Evolutionary conservation across 2,888 invertebrate species (phyloP).

Genomic region (Acleris cristana): DNA sequence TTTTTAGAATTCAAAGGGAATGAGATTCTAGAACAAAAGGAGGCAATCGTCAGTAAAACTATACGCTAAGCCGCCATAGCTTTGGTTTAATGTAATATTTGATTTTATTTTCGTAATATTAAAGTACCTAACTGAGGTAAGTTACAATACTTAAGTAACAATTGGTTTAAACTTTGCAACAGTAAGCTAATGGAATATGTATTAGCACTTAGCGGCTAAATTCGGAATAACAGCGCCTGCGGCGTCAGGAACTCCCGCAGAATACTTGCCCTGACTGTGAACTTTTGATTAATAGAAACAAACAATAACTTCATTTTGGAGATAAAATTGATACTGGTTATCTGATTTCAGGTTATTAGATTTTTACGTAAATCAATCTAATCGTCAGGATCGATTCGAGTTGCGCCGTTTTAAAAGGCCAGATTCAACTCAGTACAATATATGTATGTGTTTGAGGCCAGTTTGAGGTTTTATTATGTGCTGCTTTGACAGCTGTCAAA

Average conservation of each 20-base stretch:
- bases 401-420: too few species aligned
- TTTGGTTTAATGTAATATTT: conserved; percentile 6
- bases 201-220: conserved; percentile 52
- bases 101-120: conserved; percentile 1
- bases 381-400: too few species aligned
- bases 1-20: conserved; percentile 17
- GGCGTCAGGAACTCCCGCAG: conserved; percentile 28
- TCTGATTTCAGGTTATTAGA: too few species aligned
- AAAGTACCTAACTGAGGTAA: too few species aligned
- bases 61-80: conserved; percentile 8
- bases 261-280: not conserved
- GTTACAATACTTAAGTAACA: not conserved
- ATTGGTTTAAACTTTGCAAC: conserved; percentile 42
- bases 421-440: too few species aligned
- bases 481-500: too few species aligned
- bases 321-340: not conserved
- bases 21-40: conserved; percentile 20
- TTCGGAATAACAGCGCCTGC: conserved; percentile 54
- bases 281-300: conserved; percentile 15
- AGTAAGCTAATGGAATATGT: conserved; percentile 61
- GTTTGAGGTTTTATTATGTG: too few species aligned
- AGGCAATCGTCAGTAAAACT: conserved; percentile 15
- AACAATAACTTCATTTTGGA: not conserved
- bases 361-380: too few species aligned
- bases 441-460: too few species aligned